A percentile compares a stretch with the other conserved stretches of the same genome.
Evolutionary conservation across 2,113 vertebrate species (phyloP).

Genomic region (Pseudorasbora parva): DNA sequence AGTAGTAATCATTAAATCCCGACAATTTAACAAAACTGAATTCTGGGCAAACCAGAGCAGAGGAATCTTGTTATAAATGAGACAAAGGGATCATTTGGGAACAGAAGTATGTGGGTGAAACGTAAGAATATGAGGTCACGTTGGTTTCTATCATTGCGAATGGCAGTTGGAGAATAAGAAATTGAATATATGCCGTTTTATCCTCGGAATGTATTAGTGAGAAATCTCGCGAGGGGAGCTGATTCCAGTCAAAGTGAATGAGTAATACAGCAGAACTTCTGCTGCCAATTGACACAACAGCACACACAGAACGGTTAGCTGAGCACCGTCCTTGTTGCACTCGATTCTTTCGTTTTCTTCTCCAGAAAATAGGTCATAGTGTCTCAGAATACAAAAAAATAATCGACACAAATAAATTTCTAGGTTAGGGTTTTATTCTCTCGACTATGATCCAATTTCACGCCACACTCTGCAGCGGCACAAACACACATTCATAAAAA

Average conservation of each 20-base stretch:
- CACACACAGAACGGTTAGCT: conserved; percentile 34
- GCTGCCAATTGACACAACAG: conserved; percentile 38
- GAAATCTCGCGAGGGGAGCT: conserved; percentile 39
- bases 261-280: conserved; percentile 38
- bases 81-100: conserved; percentile 41
- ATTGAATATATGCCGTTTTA: conserved; percentile 42
- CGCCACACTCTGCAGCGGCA: conserved; percentile 45
- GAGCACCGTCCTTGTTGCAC: conserved; percentile 25
- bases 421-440: conserved; percentile 52
- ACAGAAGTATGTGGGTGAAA: conserved; percentile 24
- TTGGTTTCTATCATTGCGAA: conserved; percentile 42
- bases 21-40: conserved; percentile 9
- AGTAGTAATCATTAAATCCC: neutral
- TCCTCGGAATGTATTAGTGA: conserved; percentile 35
- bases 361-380: conserved; percentile 52
- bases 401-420: conserved; percentile 49
- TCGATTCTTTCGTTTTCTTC: conserved; percentile 34
- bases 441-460: conserved; percentile 63
- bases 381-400: conserved; percentile 37
- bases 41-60: neutral
- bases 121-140: conserved; percentile 25
- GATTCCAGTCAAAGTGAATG: conserved; percentile 42
- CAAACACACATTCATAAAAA: conserved; percentile 11
- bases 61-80: conserved; percentile 19
- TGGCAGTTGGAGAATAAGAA: conserved; percentile 35